A percentile compares a stretch with the other conserved stretches of the same genome.
phyloP scores from a whole-genome alignment of 2,888 invertebrate species.

The Halocaridina rubra region DNA sequence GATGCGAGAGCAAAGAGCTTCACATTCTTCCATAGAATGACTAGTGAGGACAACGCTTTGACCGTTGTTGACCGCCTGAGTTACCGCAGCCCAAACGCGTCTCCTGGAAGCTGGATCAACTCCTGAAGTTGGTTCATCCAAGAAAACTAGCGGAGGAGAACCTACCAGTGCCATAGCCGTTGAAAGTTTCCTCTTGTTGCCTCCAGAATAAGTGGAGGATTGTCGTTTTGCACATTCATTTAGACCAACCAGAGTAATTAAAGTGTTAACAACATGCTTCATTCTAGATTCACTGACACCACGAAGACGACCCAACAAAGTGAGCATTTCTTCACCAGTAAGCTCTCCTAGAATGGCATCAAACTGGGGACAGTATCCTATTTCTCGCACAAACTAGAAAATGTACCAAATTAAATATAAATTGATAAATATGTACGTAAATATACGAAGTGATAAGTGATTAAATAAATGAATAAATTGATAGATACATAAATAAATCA shows the following conservation, averaged over 20 bases:
- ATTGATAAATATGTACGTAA: too few species aligned
- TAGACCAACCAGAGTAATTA: slow-evolving; percentile 70
- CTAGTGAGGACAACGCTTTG: slow-evolving; percentile 78
- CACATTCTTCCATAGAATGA: slow-evolving; percentile 77
- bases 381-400: slow-evolving; percentile 64
- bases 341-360: slow-evolving; percentile 85
- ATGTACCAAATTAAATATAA: too few species aligned
- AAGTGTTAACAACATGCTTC: background rate
- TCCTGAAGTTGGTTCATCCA: slow-evolving; percentile 82
- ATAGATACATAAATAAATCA: too few species aligned
- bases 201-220: slow-evolving; percentile 74
- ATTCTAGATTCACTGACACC: slow-evolving; percentile 66
- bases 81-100: slow-evolving; percentile 75
- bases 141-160: slow-evolving; percentile 68
- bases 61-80: slow-evolving; percentile 67
- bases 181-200: slow-evolving; percentile 83
- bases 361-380: slow-evolving; percentile 91
- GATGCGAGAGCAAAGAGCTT: slow-evolving; percentile 74
- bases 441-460: too few species aligned
- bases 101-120: slow-evolving; percentile 78
- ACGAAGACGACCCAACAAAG: slow-evolving; percentile 79
- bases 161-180: slow-evolving; percentile 83
- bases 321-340: slow-evolving; percentile 82
- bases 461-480: too few species aligned
- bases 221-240: slow-evolving; percentile 71